A percentile compares a stretch with the other conserved stretches of the same genome.
Conservation (phyloP, 2,888 invertebrate genomes). For the Pseudococcus jackbeardsleyi region DNA sequence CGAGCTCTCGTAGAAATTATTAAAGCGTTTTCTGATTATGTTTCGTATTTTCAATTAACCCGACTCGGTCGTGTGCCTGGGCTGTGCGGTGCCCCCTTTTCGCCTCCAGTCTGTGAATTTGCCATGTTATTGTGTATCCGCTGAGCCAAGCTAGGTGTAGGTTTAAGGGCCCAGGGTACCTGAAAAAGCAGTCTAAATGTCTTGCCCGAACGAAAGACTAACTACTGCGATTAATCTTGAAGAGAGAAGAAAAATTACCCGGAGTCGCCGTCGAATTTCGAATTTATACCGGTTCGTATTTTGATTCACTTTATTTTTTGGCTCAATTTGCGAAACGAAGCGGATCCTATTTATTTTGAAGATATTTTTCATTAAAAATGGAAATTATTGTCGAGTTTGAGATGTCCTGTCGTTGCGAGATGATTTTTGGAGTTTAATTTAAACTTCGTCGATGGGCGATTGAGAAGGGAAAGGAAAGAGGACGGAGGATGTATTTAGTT, state of each 20-base stretch:
- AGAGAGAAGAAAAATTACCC: neutral
- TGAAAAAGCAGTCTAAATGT: neutral
- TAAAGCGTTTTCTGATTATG: constrained; percentile 1
- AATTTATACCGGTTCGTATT: neutral
- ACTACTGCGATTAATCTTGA: neutral
- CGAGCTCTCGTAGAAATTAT: constrained; percentile 2
- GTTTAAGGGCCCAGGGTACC: too few species aligned
- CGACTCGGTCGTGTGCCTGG: neutral
- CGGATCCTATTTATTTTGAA: too few species aligned
- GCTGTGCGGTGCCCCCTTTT: neutral
- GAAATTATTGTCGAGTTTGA: too few species aligned
- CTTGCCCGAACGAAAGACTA: neutral
- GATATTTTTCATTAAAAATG: too few species aligned
- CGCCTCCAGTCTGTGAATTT: neutral
- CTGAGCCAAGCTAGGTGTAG: too few species aligned
- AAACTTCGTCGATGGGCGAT: too few species aligned
- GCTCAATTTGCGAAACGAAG: too few species aligned
- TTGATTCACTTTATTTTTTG: too few species aligned
- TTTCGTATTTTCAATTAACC: constrained; percentile 22
- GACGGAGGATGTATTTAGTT: too few species aligned
- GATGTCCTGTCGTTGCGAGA: too few species aligned
- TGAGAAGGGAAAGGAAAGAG: too few species aligned
- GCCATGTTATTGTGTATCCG: neutral
- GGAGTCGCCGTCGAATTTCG: neutral
- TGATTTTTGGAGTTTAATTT: too few species aligned